Conservation (phyloP, 2,888 invertebrate species). For the Matsumyia berberina region DNA sequence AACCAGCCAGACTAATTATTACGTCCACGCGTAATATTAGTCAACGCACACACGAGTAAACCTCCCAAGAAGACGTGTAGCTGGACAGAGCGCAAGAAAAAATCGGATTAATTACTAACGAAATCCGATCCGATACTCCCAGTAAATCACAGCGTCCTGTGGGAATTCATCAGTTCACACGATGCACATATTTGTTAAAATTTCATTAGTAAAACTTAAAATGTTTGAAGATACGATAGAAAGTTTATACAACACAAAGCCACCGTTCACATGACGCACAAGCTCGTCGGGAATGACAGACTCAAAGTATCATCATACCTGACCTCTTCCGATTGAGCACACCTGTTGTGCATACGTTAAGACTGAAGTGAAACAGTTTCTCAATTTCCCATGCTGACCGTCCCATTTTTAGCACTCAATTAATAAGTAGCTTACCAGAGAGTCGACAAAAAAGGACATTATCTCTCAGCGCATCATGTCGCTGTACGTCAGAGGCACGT, state of each 20-base stretch:
- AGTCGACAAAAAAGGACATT: constrained; percentile 42
- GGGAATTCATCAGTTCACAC: constrained; percentile 70
- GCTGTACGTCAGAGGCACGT: constrained; percentile 54
- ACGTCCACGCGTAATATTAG: constrained; percentile 35
- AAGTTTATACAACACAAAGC: constrained; percentile 2
- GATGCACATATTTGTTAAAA: constrained; percentile 29
- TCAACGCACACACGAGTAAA: constrained; percentile 33
- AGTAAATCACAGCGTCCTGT: constrained; percentile 75
- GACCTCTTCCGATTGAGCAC: constrained; percentile 37
- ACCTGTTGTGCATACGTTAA: constrained; percentile 54
- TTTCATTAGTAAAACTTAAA: neutral
- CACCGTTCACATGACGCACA: constrained; percentile 36
- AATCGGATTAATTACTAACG: constrained; percentile 65
- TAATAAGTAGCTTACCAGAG: constrained; percentile 70
- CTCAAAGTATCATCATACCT: constrained; percentile 23
- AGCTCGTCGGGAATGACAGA: constrained; percentile 27
- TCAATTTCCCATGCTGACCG: constrained; percentile 24
- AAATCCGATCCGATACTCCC: constrained; percentile 55
- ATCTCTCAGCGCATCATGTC: constrained; percentile 56
- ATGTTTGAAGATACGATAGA: too few species aligned
- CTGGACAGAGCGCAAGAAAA: constrained; percentile 25
- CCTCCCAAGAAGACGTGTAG: constrained; percentile 58
- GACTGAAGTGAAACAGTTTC: constrained; percentile 19
- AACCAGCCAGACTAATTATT: constrained; percentile 1
- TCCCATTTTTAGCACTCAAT: constrained; percentile 71